Evolutionary conservation across 2,888 invertebrate genomes (phyloP), one percentile per base, ranked within the genome.

Genomic region (Metellina segmentata): DNA sequence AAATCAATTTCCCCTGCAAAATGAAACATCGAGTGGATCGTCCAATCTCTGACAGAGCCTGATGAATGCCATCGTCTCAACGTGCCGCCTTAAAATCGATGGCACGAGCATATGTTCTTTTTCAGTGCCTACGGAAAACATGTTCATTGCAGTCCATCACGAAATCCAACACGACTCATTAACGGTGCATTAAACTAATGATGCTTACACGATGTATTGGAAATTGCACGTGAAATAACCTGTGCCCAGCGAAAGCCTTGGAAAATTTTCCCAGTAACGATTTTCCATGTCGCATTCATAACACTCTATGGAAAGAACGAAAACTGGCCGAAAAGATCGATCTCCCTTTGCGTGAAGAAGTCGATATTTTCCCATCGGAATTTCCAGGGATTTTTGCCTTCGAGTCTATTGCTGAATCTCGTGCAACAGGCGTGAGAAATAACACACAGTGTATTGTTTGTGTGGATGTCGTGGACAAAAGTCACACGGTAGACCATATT

Each of bases 181-280:
- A 90, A 53, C 83, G 85, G 71, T 90, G 89, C 89, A 90, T 90
- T 90, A 90, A 90, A 90, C 83, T 90, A 90, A 90, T 90, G 89
- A 90, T 85, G 89, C 89, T 90, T 90, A 85, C 89, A 90, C 78
- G 83, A 90, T 83, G 79, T 90, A 90, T 90, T 83, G 89, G 83
- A 90, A 90, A 90, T 90, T 71, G 85, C 34, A 72, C 89, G 89
- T 79, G 79, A 90, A 90, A 90, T 85, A 90, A 89, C 72, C 74
- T 48, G 49, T 69, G 34, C 20, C 34, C n/a, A 49, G 61, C n/a
- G 20, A 61, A n/a, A 34, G 20, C 70, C 19, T 52, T 49, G 13
- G 34, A 20, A 20, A 20, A 48, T 19, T n/a, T n/a, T n/a, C 81
- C 34, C 19, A n/a, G 20, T 88, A 88, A 88, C 88, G 88, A 88